phyloP scores from a whole-genome alignment of 2,113 vertebrate species.

The Strix aluco region DNA sequence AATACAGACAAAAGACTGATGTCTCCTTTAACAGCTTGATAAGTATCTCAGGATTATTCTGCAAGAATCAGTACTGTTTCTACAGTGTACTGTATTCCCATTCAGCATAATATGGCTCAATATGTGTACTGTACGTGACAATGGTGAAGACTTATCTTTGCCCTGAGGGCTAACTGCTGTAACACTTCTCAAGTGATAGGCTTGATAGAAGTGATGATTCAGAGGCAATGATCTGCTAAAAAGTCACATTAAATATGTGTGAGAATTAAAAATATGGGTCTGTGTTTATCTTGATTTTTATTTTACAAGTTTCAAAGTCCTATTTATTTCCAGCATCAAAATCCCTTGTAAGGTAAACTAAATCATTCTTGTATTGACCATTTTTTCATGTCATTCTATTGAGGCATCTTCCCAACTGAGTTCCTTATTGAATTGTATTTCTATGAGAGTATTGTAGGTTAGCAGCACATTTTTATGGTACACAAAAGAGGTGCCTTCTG shows the following conservation, averaged over 20 bases:
- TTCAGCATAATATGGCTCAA: conserved; percentile 80
- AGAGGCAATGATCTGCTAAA: conserved; percentile 75
- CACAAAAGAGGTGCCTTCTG: conserved; percentile 86
- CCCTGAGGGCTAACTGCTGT: conserved; percentile 78
- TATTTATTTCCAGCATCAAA: conserved; percentile 80
- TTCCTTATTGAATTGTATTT: conserved; percentile 89
- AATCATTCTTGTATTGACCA: conserved; percentile 85
- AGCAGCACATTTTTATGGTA: conserved; percentile 83
- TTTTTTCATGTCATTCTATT: conserved; percentile 77
- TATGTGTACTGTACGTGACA: conserved; percentile 76
- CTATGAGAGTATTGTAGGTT: conserved; percentile 88
- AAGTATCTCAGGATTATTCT: conserved; percentile 84
- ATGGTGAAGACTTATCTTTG: conserved; percentile 84
- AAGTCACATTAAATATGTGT: conserved; percentile 74
- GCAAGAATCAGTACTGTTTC: conserved; percentile 77
- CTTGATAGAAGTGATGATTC: conserved; percentile 76
- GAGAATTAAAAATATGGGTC: conserved; percentile 82
- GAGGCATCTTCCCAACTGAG: conserved; percentile 85
- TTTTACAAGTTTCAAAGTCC: conserved; percentile 78
- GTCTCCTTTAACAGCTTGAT: conserved; percentile 86
- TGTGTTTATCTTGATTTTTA: conserved; percentile 77
- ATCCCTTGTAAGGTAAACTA: conserved; percentile 80
- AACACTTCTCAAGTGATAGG: conserved; percentile 73
- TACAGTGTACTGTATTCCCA: conserved; percentile 77
- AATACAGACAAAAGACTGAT: conserved; percentile 87